Conservation (phyloP, 2,888 invertebrate genomes). For the Gortyna flavago region DNA sequence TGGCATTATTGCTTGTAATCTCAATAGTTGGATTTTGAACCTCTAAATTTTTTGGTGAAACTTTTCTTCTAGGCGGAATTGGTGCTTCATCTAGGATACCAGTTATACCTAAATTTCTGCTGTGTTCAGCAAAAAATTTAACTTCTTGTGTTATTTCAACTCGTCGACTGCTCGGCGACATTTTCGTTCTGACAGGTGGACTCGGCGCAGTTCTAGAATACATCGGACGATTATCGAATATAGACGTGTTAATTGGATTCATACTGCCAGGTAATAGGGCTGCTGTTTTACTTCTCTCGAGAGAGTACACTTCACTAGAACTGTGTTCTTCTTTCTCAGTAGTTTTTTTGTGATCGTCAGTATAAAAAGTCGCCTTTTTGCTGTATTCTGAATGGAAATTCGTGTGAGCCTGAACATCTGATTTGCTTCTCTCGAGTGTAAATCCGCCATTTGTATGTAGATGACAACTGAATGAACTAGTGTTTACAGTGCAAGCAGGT, state of each 20-base stretch:
- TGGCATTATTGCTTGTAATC: slow-evolving; percentile 58
- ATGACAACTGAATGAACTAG: slow-evolving; percentile 86
- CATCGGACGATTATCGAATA: slow-evolving; percentile 84
- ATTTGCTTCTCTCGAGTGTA: slow-evolving; percentile 86
- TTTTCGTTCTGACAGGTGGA: slow-evolving; percentile 84
- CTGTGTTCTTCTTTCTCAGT: slow-evolving; percentile 66
- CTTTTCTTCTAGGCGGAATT: slow-evolving; percentile 83
- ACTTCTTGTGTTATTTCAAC: slow-evolving; percentile 73
- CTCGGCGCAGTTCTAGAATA: slow-evolving; percentile 86
- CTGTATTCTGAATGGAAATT: slow-evolving; percentile 75
- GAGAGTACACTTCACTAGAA: slow-evolving; percentile 72
- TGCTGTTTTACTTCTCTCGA: slow-evolving; percentile 87
- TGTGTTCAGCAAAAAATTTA: slow-evolving; percentile 76
- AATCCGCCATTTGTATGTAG: slow-evolving; percentile 85
- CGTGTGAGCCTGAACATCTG: slow-evolving; percentile 83
- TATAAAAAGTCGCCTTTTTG: slow-evolving; percentile 83
- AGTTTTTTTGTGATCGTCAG: slow-evolving; percentile 70
- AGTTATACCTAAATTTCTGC: slow-evolving; percentile 76
- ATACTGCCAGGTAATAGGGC: slow-evolving; percentile 75
- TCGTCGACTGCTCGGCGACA: slow-evolving; percentile 77
- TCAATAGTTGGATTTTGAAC: slow-evolving; percentile 65
- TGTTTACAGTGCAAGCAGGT: slow-evolving; percentile 84
- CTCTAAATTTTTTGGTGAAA: slow-evolving; percentile 79
- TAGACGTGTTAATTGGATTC: slow-evolving; percentile 78
- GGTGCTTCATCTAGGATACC: slow-evolving; percentile 83